Evolutionary conservation across 2,797 vertebrate species (phyloP).

Genomic region (Etheostoma perlongum): DNA sequence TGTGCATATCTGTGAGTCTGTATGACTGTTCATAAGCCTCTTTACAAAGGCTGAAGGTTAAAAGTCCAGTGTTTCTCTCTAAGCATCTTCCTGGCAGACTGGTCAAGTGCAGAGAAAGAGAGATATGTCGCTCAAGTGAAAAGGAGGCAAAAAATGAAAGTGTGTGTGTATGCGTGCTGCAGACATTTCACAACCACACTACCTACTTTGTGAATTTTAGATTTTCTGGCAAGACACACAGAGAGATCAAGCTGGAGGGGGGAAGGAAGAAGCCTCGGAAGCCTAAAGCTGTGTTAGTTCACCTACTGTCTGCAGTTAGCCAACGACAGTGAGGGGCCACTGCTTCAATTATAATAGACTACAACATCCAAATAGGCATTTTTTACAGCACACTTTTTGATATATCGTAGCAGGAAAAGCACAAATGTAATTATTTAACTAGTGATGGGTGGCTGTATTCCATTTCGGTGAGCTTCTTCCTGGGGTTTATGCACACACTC

Average conservation of each 20-base stretch:
- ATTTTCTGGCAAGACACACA: conserved; percentile 33
- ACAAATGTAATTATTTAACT: neutral
- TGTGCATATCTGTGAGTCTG: conserved; percentile 22
- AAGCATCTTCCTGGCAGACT: conserved; percentile 50
- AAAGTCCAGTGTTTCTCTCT: conserved; percentile 52
- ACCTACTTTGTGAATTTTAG: conserved; percentile 36
- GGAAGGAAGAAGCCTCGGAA: neutral
- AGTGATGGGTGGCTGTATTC: too few relatives aligned
- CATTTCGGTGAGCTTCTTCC: too few relatives aligned
- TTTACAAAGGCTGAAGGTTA: conserved; percentile 47
- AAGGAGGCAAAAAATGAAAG: conserved; percentile 25
- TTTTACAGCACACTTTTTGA: neutral
- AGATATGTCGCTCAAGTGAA: conserved; percentile 18
- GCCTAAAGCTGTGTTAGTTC: conserved; percentile 15
- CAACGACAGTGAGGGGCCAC: neutral
- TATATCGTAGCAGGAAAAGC: neutral
- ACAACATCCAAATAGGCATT: neutral
- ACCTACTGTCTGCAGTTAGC: neutral
- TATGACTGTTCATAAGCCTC: conserved; percentile 37
- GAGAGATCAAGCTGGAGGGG: neutral
- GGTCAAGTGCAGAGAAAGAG: conserved; percentile 26
- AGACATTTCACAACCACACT: conserved; percentile 20
- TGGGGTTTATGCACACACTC: too few relatives aligned
- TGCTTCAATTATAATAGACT: neutral
- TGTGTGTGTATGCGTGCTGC: neutral